These are phyloP conservation scores for Philopotamus ludificatus DNA, from an alignment of 1,140 invertebrate genomes.

Conservation along the genomic window DNA sequence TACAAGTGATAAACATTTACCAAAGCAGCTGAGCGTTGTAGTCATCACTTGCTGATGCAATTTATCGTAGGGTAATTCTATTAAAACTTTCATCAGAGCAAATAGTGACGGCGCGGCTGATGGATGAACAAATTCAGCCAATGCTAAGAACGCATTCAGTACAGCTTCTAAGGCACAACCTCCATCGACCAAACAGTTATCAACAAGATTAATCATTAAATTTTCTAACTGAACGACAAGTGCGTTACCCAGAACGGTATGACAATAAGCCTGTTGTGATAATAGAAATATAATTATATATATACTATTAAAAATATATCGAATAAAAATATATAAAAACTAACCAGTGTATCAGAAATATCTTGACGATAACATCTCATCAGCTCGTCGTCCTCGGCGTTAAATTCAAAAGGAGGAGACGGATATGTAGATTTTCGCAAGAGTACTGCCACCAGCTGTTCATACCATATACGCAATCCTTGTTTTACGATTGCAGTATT, in stretches of 20 bases:
- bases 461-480: constrained; percentile 34
- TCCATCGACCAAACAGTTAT: constrained; percentile 45
- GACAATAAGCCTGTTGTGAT: constrained; percentile 77
- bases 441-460: constrained; percentile 46
- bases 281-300: constrained; percentile 4
- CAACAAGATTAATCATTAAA: constrained; percentile 49
- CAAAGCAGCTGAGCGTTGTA: constrained; percentile 71
- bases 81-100: constrained; percentile 67
- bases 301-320: not conserved
- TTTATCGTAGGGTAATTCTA: constrained; percentile 64
- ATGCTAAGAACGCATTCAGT: constrained; percentile 77
- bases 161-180: constrained; percentile 75
- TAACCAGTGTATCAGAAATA: constrained; percentile 81
- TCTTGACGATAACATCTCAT: constrained; percentile 91
- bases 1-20: constrained; percentile 48
- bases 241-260: constrained; percentile 70
- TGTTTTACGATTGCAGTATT: constrained; percentile 15
- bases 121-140: constrained; percentile 72
- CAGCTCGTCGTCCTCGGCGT: constrained; percentile 77
- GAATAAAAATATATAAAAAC: too few relatives aligned
- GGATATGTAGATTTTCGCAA: constrained; percentile 50
- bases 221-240: constrained; percentile 58
- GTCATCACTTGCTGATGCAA: constrained; percentile 62
- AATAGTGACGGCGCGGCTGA: constrained; percentile 65
- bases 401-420: constrained; percentile 50